Evolutionary conservation across 2,888 invertebrate genomes (phyloP).

Genomic region (Marasmarcha lunaedactyla): DNA sequence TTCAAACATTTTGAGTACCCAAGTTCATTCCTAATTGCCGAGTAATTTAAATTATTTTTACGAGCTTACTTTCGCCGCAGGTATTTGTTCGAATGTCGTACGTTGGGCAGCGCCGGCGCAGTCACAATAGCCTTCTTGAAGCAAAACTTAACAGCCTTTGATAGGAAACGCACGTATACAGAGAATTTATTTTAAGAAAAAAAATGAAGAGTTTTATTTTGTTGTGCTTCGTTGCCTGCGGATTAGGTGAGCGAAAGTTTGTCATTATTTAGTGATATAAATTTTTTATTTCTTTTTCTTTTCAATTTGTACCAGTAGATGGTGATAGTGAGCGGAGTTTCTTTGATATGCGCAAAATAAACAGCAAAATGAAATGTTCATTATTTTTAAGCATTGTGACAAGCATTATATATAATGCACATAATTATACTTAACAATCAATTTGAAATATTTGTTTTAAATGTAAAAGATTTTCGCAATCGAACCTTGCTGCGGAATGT

Average conservation of each 20-base stretch:
- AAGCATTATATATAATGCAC: too few species aligned
- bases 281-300: background rate
- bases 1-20: background rate
- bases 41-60: background rate
- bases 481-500: too few species aligned
- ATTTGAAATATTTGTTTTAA: too few species aligned
- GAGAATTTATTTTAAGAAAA: slow-evolving; percentile 20
- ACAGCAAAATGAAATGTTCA: too few species aligned
- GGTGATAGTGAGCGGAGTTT: too few species aligned
- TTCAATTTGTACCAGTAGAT: too few species aligned
- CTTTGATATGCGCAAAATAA: too few species aligned
- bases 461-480: too few species aligned
- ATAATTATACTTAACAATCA: too few species aligned
- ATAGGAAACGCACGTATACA: slow-evolving; percentile 47
- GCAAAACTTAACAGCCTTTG: slow-evolving; percentile 28
- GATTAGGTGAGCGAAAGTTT: slow-evolving; percentile 38
- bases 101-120: slow-evolving; percentile 10
- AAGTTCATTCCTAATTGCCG: background rate
- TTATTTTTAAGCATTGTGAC: too few species aligned
- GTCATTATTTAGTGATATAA: background rate
- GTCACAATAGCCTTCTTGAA: background rate
- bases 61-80: slow-evolving; percentile 1
- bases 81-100: slow-evolving; percentile 12
- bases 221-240: slow-evolving; percentile 35
- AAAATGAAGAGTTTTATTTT: slow-evolving; percentile 46